Evolutionary conservation across 37 sponge, comb jelly and placozoan species (phyloP), one percentile per base, ranked within the genome.

Genomic region (Aphrocallistes beatrix): DNA sequence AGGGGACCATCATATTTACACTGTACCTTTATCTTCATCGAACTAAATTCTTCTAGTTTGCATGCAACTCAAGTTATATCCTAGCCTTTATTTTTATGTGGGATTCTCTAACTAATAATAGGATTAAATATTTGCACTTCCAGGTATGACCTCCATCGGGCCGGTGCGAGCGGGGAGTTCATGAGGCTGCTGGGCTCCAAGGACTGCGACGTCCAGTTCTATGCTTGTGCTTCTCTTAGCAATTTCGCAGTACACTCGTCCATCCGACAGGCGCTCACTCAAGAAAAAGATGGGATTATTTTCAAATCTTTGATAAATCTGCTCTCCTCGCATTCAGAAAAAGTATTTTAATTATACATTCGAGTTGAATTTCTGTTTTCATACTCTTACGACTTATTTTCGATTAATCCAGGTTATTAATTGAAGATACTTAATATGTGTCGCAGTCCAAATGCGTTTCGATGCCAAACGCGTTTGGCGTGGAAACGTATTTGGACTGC

Each of bases 161-260:
- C 85, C 23, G 93, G 93, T 1, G 93, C 86, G 23, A 89, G 92
- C 32, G 85, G 88, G 23, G 90, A 91, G 38, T 87, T 94, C 36
- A 48, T 92, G 37, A 51, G 85, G 13, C 84, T 94, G 40, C 86
- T 94, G 51, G 75, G 88, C 36, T 91, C 91, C 30, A 10, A 37
- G 1, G 91, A 94, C 28, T 51, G 50, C 1, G 93, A 92, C 82
- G 89, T 94, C 1, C 95, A 92, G 90, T 94, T 90, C 60, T 94
- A 94, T 85, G 85, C 87, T 84, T 89, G 93, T 81, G 95, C 95
- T 42, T 91, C 95, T 1, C 81, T 94, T 51, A 94, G 95, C 86
- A 94, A 94, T 85, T 25, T 94, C 16, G 95, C 93, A 37, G 95
- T 94, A 0, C 84, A 91, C n/a, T 50, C 75, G 3, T 39, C 45